Percentiles rank a stretch among this genome's conserved stretches.
Conservation (phyloP, 1,140 invertebrate species). For the Microplitis demolitor region DNA sequence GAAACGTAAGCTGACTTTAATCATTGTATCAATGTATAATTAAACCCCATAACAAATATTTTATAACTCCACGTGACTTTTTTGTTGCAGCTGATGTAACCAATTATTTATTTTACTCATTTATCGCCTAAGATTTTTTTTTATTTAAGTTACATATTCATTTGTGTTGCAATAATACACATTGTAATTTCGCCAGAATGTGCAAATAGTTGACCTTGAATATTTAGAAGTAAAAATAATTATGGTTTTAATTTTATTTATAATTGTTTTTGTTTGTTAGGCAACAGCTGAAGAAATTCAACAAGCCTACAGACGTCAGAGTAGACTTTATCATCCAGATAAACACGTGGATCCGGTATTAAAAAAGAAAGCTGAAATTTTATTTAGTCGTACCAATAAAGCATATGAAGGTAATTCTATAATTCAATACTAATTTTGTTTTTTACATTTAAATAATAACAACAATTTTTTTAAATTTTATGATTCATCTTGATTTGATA, state of each 20-base stretch:
- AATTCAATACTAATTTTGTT: slow-evolving; percentile 53
- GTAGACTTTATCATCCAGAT: slow-evolving; percentile 92
- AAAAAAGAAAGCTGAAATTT: slow-evolving; percentile 85
- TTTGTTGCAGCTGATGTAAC: not conserved
- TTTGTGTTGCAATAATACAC: slow-evolving; percentile 8
- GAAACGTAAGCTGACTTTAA: slow-evolving; percentile 69
- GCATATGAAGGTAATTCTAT: slow-evolving; percentile 84
- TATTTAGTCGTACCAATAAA: slow-evolving; percentile 91
- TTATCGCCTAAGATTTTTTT: not conserved
- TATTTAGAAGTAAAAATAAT: not conserved
- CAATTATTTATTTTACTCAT: not conserved
- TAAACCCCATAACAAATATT: not conserved
- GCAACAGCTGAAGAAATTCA: slow-evolving; percentile 88
- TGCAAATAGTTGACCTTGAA: not conserved
- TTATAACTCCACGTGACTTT: not conserved
- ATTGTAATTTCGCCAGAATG: not conserved
- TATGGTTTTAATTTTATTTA: slow-evolving; percentile 29
- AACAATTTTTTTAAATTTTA: no score
- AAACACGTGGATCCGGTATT: slow-evolving; percentile 82
- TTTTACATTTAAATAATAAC: slow-evolving; percentile 47
- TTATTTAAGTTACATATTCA: not conserved
- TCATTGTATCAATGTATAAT: slow-evolving; percentile 14
- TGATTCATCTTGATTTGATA: no score
- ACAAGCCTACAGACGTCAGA: slow-evolving; percentile 86
- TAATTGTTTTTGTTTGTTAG: slow-evolving; percentile 62